A percentile compares a stretch with the other conserved stretches of the same genome.
Evolutionary conservation across 2,888 invertebrate genomes (phyloP).

Genomic region (Heliconius ethilla): DNA sequence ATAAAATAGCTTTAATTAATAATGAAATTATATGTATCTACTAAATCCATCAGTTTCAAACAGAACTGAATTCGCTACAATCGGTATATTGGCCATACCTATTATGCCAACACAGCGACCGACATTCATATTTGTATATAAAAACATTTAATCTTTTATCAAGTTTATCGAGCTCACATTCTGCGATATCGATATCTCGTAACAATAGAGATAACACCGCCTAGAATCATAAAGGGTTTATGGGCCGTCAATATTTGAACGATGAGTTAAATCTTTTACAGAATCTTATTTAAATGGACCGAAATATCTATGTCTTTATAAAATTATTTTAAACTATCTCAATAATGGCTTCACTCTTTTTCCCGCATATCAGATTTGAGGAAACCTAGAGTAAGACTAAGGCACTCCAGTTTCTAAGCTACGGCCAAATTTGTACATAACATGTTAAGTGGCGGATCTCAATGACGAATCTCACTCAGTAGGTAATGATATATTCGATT

Average conservation of each 20-base stretch:
- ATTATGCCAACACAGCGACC: neutral
- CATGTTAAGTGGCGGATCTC: no score
- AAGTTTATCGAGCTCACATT: constrained; percentile 40
- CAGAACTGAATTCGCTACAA: neutral
- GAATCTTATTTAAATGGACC: constrained; percentile 1
- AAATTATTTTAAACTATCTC: neutral
- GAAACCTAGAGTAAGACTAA: no score
- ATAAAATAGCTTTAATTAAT: neutral
- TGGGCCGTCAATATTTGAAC: constrained; percentile 16
- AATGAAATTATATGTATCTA: no score
- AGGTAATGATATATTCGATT: no score
- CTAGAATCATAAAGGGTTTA: constrained; percentile 25
- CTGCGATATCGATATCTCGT: constrained; percentile 41
- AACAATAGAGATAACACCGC: constrained; percentile 40
- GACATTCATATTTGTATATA: constrained; percentile 8
- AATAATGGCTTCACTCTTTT: neutral
- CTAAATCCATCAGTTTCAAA: no score
- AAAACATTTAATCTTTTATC: constrained; percentile 28
- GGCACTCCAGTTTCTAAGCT: no score
- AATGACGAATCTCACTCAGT: no score
- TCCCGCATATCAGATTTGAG: neutral
- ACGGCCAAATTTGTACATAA: no score
- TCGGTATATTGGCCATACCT: neutral
- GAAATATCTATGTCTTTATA: neutral
- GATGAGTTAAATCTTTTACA: neutral